These are phyloP conservation scores for Orussus abietinus DNA, from an alignment of 1,140 invertebrate genomes.

Conservation along the genomic window DNA sequence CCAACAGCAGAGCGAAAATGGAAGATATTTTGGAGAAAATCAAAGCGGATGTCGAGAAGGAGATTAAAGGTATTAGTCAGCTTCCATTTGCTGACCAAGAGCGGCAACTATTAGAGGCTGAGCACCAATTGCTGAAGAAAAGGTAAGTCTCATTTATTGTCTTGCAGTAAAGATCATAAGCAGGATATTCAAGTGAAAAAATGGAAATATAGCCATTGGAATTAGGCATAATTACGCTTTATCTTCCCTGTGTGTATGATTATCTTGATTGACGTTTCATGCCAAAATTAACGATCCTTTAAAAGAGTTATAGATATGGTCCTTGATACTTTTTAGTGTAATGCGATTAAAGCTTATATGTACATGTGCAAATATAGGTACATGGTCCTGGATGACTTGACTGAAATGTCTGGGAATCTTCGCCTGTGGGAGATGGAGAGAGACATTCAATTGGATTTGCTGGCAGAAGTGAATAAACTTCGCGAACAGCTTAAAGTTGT, in stretches of 20 bases:
- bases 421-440: conserved; percentile 43
- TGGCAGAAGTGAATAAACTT: conserved; percentile 35
- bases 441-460: conserved; percentile 31
- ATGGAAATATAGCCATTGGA: too few relatives aligned
- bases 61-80: conserved; percentile 22
- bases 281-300: too few relatives aligned
- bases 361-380: conserved; percentile 35
- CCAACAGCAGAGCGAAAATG: too few relatives aligned
- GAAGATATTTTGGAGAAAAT: conserved; percentile 25
- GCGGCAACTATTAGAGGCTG: conserved; percentile 26
- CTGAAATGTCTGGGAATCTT: conserved; percentile 38
- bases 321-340: background rate
- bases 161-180: background rate
- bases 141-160: too few relatives aligned
- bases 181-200: too few relatives aligned
- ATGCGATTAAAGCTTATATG: background rate
- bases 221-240: too few relatives aligned
- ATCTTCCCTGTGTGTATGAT: too few relatives aligned
- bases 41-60: conserved; percentile 25
- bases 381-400: conserved; percentile 38
- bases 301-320: too few relatives aligned
- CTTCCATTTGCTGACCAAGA: conserved; percentile 27
- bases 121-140: conserved; percentile 37
- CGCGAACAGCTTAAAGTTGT: conserved; percentile 34
- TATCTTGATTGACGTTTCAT: too few relatives aligned